Evolutionary conservation across 2,888 invertebrate genomes (phyloP).

Genomic region (Tetramorium bicarinatum): DNA sequence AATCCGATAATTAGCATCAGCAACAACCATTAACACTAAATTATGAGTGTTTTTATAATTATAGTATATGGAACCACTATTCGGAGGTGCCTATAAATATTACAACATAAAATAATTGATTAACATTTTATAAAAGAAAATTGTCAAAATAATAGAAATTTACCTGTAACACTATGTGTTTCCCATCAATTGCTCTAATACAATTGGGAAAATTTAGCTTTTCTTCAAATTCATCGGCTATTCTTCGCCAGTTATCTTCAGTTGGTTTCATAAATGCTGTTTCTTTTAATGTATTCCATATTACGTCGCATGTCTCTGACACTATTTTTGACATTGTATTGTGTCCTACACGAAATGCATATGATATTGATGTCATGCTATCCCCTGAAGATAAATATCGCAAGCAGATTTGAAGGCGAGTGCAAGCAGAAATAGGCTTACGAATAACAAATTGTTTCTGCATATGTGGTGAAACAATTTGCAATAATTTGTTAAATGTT

Average conservation of each 20-base stretch:
- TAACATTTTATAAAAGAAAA: too few relatives aligned
- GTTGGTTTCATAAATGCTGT: too few relatives aligned
- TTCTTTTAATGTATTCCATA: too few relatives aligned
- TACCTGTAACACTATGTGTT: too few relatives aligned
- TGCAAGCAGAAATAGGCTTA: background rate
- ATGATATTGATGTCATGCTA: background rate
- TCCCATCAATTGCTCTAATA: too few relatives aligned
- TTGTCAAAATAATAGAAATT: too few relatives aligned
- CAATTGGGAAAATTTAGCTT: too few relatives aligned
- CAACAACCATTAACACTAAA: background rate
- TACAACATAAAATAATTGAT: too few relatives aligned
- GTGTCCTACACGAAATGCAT: too few relatives aligned
- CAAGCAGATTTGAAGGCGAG: slow-evolving; percentile 15
- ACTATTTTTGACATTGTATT: background rate
- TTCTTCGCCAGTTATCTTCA: too few relatives aligned
- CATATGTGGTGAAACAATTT: background rate
- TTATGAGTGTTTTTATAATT: slow-evolving; percentile 1
- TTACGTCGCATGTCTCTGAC: too few relatives aligned
- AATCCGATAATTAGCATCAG: background rate
- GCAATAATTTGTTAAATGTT: background rate
- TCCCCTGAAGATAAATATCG: background rate
- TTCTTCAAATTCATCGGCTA: too few relatives aligned
- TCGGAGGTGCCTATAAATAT: background rate
- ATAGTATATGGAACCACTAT: background rate
- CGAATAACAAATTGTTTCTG: slow-evolving; percentile 16